Percentiles rank a stretch among this genome's conserved stretches.
Evolutionary conservation across 2,888 invertebrate genomes (phyloP).

Genomic region (Pteria penguin): DNA sequence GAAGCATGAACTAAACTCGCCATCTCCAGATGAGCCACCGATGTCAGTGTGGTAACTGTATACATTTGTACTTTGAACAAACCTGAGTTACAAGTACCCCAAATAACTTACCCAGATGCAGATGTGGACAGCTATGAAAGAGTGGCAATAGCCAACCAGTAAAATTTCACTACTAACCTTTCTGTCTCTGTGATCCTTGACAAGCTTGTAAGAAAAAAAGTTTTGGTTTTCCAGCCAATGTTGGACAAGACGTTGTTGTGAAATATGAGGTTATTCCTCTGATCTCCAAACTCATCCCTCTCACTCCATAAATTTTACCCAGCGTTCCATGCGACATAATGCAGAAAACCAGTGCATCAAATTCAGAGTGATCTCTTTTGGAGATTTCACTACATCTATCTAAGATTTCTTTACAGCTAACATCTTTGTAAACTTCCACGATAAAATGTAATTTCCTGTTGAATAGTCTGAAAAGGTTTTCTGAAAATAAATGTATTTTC

Average conservation of each 20-base stretch:
- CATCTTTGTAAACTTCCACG: constrained; percentile 5
- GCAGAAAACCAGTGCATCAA: constrained; percentile 13
- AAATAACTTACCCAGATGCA: neutral
- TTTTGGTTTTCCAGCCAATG: constrained; percentile 55
- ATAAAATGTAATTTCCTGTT: constrained; percentile 17
- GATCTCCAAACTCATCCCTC: neutral
- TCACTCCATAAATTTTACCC: constrained; percentile 1
- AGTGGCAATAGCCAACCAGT: no score
- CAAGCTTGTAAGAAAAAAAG: constrained; percentile 65
- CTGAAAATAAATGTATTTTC: constrained; percentile 9
- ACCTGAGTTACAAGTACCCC: neutral
- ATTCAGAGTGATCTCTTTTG: neutral
- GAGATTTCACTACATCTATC: neutral
- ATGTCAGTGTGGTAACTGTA: neutral
- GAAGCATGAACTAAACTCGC: no score
- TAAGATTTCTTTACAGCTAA: constrained; percentile 16
- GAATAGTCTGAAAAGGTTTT: constrained; percentile 5
- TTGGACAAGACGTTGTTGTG: neutral
- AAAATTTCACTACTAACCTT: no score
- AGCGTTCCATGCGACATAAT: constrained; percentile 15
- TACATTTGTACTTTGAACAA: neutral
- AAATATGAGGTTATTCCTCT: constrained; percentile 14
- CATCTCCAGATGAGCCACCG: no score
- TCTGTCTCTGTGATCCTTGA: constrained; percentile 48
- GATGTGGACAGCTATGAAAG: no score